Conservation (phyloP, 2,888 invertebrate genomes). For the Caenorhabditis sulstoni region DNA sequence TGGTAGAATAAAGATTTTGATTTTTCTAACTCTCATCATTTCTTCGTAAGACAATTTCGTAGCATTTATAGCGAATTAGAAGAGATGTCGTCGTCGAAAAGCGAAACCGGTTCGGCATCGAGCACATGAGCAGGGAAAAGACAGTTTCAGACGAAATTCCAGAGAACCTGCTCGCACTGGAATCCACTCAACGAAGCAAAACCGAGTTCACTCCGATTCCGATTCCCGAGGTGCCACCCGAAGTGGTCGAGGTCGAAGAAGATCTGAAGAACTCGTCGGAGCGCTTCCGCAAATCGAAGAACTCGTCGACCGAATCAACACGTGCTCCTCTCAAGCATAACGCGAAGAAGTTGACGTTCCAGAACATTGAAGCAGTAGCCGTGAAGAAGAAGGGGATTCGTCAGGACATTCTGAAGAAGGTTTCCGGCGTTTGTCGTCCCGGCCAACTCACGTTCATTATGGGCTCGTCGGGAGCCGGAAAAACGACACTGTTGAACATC, state of each 20-base stretch:
- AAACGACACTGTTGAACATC: slow-evolving; percentile 90
- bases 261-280: slow-evolving; percentile 32
- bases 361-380: slow-evolving; percentile 38
- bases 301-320: not conserved
- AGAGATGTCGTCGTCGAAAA: slow-evolving; percentile 16
- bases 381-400: slow-evolving; percentile 35
- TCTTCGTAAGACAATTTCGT: not conserved
- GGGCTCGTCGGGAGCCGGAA: slow-evolving; percentile 88
- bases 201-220: not conserved
- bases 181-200: not conserved
- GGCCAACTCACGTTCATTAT: slow-evolving; percentile 67
- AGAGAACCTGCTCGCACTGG: slow-evolving; percentile 9
- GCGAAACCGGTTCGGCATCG: slow-evolving; percentile 5
- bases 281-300: slow-evolving; percentile 32
- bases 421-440: slow-evolving; percentile 58
- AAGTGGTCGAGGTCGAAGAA: slow-evolving; percentile 38
- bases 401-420: slow-evolving; percentile 49
- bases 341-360: slow-evolving; percentile 39
- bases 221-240: slow-evolving; percentile 4
- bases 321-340: not conserved
- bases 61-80: slow-evolving; percentile 15
- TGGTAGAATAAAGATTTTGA: no score
- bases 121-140: not conserved
- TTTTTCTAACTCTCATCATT: not conserved
- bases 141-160: slow-evolving; percentile 17